Percentiles rank a stretch among this genome's conserved stretches.
Conservation (phyloP, 1,140 invertebrate genomes). For the Cyclina sinensis region DNA sequence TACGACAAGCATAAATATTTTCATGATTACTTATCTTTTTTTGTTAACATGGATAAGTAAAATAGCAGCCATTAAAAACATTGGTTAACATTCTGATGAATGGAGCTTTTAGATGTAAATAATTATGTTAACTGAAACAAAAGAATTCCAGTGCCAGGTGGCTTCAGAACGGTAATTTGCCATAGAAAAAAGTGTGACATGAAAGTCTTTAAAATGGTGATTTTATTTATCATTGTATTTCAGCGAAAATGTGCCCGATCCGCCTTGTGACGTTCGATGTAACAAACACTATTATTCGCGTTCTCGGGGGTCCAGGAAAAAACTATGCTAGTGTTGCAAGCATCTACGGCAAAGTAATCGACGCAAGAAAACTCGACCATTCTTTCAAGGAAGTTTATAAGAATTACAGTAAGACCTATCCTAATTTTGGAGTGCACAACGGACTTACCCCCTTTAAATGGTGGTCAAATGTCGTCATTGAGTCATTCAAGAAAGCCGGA, state of each 20-base stretch:
- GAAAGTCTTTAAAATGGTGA: no score
- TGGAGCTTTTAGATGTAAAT: no score
- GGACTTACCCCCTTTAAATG: conserved; percentile 92
- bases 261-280: conserved; percentile 94
- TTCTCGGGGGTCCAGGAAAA: conserved; percentile 90
- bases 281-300: conserved; percentile 93
- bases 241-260: conserved; percentile 38
- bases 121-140: no score
- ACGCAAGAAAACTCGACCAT: conserved; percentile 88
- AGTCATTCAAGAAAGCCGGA: conserved; percentile 88
- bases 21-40: no score
- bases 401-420: conserved; percentile 89
- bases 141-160: no score
- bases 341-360: conserved; percentile 90
- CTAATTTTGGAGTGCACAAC: conserved; percentile 92
- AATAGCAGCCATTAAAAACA: no score
- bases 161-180: no score
- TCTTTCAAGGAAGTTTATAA: conserved; percentile 89
- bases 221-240: background rate
- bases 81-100: no score
- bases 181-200: no score
- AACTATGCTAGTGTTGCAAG: conserved; percentile 91
- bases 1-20: no score
- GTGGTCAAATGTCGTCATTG: conserved; percentile 92
- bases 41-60: no score